phyloP scores from a whole-genome alignment of 2,113 vertebrate species.

The Tragelaphus strepsiceros region DNA sequence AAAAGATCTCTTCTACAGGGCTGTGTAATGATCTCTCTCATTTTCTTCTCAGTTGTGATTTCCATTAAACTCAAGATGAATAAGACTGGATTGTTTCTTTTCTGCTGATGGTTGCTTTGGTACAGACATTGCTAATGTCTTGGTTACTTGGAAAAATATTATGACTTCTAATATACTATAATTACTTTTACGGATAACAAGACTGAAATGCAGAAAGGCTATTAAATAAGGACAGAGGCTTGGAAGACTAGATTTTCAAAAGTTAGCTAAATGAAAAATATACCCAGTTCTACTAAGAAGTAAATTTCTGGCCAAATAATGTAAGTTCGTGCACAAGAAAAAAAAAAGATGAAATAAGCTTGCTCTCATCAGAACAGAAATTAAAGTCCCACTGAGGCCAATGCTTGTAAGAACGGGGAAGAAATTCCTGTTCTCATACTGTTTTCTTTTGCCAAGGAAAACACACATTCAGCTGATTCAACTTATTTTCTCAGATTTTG shows the following conservation, averaged over 20 bases:
- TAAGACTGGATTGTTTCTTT: not conserved
- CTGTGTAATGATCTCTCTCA: not conserved
- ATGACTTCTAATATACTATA: not conserved
- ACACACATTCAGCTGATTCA: not conserved
- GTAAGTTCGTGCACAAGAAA: not conserved
- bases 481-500: not conserved
- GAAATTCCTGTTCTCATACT: rapidly evolving
- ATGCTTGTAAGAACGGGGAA: rapidly evolving
- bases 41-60: conserved; percentile 38
- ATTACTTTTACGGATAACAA: conserved; percentile 18
- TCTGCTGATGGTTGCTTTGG: not conserved
- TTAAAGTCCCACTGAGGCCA: not conserved
- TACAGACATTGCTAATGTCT: not conserved
- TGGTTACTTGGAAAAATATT: conserved; percentile 24
- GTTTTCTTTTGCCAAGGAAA: not conserved
- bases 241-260: not conserved
- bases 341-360: not conserved
- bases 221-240: not conserved
- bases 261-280: not conserved
- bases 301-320: not conserved
- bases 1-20: not conserved
- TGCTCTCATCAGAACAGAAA: not conserved
- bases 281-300: not conserved
- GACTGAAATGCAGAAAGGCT: not conserved
- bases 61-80: not conserved